These are phyloP conservation scores for Poliocrania exsul DNA, from an alignment of 2,797 vertebrate species.

Conservation along the genomic window DNA sequence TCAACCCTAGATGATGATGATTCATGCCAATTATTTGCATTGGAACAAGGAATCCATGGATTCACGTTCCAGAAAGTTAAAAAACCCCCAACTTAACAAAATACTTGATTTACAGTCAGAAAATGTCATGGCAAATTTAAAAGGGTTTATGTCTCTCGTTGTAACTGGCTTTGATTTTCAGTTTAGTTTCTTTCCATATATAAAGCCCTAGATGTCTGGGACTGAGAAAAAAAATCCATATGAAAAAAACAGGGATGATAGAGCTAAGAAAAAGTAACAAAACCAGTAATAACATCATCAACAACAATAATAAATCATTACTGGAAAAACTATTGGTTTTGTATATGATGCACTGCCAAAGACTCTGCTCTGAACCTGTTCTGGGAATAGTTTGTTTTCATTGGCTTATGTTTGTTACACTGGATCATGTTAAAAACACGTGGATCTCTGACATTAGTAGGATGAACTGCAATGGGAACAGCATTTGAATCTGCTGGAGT, in stretches of 20 bases:
- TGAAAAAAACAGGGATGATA: background rate
- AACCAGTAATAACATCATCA: accelerated
- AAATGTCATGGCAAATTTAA: background rate
- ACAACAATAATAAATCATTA: accelerated
- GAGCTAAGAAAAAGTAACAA: background rate
- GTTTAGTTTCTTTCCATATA: background rate
- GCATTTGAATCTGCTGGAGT: background rate
- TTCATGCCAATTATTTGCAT: background rate
- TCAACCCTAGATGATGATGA: background rate
- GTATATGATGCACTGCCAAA: background rate
- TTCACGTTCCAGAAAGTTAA: background rate
- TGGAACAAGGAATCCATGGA: background rate
- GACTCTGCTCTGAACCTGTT: background rate
- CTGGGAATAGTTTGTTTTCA: background rate
- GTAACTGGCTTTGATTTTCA: background rate
- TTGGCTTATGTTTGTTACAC: background rate
- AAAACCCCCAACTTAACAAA: background rate
- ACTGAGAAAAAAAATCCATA: background rate
- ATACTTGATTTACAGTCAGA: background rate
- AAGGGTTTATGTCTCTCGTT: background rate
- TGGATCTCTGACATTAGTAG: background rate
- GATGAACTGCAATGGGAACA: background rate
- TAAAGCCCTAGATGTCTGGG: background rate
- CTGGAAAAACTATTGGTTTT: background rate
- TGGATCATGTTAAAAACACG: background rate